Conservation (phyloP, 2,113 vertebrate genomes). For the Panurus biarmicus region DNA sequence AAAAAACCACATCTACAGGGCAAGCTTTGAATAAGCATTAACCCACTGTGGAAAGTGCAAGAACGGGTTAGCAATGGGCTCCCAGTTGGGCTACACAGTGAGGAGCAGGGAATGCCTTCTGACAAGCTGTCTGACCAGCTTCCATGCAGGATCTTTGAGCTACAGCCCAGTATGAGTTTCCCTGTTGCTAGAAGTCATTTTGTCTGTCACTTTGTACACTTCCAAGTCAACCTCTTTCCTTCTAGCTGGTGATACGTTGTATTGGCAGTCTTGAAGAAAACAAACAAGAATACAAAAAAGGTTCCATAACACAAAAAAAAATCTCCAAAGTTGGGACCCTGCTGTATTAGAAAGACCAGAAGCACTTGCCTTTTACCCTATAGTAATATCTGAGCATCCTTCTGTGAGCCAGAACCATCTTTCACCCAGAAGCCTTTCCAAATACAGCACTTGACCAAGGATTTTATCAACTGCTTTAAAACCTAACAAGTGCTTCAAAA, state of each 20-base stretch:
- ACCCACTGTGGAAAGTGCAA: neutral
- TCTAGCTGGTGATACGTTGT: neutral
- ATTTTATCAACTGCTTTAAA: neutral
- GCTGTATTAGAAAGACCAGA: neutral
- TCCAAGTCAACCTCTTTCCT: neutral
- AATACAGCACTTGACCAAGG: neutral
- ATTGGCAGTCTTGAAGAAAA: neutral
- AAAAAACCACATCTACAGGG: neutral
- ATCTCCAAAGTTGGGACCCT: neutral
- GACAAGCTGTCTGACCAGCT: neutral
- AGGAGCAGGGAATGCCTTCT: neutral
- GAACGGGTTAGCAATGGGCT: neutral
- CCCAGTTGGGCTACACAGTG: neutral
- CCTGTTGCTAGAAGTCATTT: neutral
- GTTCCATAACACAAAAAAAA: neutral
- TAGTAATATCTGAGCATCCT: fast-evolving
- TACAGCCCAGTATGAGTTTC: neutral
- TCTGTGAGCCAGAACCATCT: neutral
- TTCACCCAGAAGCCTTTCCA: neutral
- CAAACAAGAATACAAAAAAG: fast-evolving
- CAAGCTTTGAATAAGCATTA: neutral
- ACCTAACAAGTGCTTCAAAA: neutral
- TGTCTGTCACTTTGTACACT: neutral
- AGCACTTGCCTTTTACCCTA: neutral
- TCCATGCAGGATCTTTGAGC: neutral